These are phyloP conservation scores for Limnephilus marmoratus DNA, from an alignment of 2,888 invertebrate species.

Conservation along the genomic window DNA sequence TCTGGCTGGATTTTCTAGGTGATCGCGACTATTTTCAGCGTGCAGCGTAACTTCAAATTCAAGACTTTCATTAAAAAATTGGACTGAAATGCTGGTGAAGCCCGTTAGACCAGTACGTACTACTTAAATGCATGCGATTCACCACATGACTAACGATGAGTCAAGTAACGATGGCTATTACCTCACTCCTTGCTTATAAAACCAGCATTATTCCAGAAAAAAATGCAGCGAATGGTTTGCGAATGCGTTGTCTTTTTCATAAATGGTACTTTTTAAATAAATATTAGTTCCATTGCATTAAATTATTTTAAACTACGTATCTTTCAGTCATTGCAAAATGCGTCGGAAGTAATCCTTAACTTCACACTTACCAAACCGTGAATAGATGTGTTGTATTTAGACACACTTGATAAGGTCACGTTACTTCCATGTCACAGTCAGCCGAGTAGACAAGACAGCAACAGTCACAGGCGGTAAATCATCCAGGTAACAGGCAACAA, in stretches of 20 bases:
- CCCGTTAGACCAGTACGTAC: background rate
- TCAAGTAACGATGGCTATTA: background rate
- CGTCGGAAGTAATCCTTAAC: background rate
- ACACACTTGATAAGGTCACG: background rate
- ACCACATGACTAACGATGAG: background rate
- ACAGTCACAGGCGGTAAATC: background rate
- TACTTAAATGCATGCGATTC: background rate
- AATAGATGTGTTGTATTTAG: background rate
- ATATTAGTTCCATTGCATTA: background rate
- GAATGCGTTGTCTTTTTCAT: no score
- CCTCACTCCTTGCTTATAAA: background rate
- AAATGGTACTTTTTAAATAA: background rate
- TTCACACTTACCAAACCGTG: background rate
- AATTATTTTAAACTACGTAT: background rate
- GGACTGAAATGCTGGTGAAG: no score
- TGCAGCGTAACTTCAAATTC: no score
- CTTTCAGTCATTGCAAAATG: background rate
- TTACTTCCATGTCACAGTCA: background rate
- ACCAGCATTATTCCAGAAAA: background rate
- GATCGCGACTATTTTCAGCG: no score
- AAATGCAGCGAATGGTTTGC: background rate
- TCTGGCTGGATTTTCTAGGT: no score
- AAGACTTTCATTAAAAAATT: no score
- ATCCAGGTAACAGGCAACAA: slow-evolving; percentile 14
- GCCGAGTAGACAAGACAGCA: background rate